Evolutionary conservation across 2,888 invertebrate genomes (phyloP), one percentile per base, ranked within the genome.

Genomic region (Orthonychiurus folsomi): DNA sequence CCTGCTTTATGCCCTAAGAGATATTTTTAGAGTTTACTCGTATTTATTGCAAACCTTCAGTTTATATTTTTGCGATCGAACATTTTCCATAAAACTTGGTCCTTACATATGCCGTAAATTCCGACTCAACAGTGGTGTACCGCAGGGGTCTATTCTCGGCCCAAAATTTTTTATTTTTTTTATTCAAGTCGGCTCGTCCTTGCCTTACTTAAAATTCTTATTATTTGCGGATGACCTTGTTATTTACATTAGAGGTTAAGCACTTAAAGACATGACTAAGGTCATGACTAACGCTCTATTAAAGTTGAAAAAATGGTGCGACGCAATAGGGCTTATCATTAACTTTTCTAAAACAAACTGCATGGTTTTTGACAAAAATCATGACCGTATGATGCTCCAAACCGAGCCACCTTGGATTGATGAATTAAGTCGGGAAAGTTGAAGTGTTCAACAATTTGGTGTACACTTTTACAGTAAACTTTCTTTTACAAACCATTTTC

Each of bases 31-130:
- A 3, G 15, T 65, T 18, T 48, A 24, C 9, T 59, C 61, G 9
- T 61, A 63, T 21, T 15, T 63, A 1, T 50, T 66, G 12, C 52
- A 28, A 28, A 1, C 63, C 1, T 15, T 66, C 2, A 25, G 52
- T 23, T 61, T 24, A 21, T 63, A 61, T 52, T 61, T 63, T 47
- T 1, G 1, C 18, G 26, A 56, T 25, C 55, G 65, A 18, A 47
- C 21, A 3, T 63, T 65, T 60, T 9, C 3, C 2, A 57, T 63
- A 2, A 18, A 50, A 20, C 63, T 63, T 60, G 63, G 63, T 2
- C 21, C 2, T 2, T 26, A 47, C 20, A n/a, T 48, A 2, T 66
- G 63, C 9, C 48, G 56, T 26, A 23, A 5, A 18, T 65, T 50
- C 54, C 3, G 18, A 12, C 59, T 65, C 18, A 28, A 27, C 28